phyloP scores from a whole-genome alignment of 2,888 invertebrate species.

The Xanthorhoe designata region DNA sequence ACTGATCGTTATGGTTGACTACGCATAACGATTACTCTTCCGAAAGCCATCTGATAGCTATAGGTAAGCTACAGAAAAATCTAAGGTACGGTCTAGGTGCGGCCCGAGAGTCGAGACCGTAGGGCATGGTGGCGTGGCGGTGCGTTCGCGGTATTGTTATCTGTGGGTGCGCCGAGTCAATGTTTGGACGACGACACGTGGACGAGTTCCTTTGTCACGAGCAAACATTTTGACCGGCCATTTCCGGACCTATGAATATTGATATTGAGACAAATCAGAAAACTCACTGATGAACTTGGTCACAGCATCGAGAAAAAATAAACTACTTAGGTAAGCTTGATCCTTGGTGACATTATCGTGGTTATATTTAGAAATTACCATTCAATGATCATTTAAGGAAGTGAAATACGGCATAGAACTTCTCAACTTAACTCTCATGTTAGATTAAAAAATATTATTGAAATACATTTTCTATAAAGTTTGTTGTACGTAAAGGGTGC shows the following conservation, averaged over 20 bases:
- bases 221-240: conserved; percentile 58
- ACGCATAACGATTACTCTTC: conserved; percentile 20
- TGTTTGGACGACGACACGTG: conserved; percentile 56
- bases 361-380: too few species aligned
- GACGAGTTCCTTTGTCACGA: conserved; percentile 58
- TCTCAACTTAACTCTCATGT: too few species aligned
- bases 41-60: conserved; percentile 14
- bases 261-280: conserved; percentile 29
- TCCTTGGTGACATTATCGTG: too few species aligned
- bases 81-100: conserved; percentile 31
- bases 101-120: conserved; percentile 26
- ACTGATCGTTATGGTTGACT: conserved; percentile 1
- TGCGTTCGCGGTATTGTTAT: conserved; percentile 73
- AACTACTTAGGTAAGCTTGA: too few species aligned
- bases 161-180: conserved; percentile 66
- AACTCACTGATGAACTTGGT: conserved; percentile 7
- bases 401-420: too few species aligned
- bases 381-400: too few species aligned
- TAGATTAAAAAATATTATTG: too few species aligned
- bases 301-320: too few species aligned
- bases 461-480: too few species aligned
- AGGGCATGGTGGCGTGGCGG: conserved; percentile 52
- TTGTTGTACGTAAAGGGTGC: too few species aligned
- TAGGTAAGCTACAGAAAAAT: conserved; percentile 22
- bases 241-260: conserved; percentile 43